Percentiles rank a stretch among this genome's conserved stretches.
These are phyloP conservation scores for Aurelia sp. DNA, from an alignment of 30 jellyfish, hydroid and myxozoan genomes.

Conservation along the genomic window DNA sequence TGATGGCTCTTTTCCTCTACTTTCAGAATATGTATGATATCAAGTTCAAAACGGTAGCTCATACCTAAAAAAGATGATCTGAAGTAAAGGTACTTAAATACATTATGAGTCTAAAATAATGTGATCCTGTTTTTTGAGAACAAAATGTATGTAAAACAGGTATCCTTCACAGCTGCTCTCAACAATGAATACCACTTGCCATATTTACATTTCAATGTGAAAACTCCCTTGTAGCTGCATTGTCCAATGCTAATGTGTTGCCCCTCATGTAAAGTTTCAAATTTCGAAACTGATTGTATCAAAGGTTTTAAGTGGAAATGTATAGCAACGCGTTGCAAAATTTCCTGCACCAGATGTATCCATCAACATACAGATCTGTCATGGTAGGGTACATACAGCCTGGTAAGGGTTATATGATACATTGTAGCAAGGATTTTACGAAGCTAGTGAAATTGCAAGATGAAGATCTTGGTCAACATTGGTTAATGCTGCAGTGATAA, in stretches of 20 bases:
- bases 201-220: conserved; percentile 28
- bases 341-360: not conserved
- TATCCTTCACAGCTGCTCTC: conserved; percentile 46
- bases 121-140: not conserved
- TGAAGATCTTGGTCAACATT: conserved; percentile 31
- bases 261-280: conserved; percentile 30
- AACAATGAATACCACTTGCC: conserved; percentile 9
- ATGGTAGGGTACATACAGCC: conserved; percentile 21
- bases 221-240: conserved; percentile 42
- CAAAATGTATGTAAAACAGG: conserved; percentile 1
- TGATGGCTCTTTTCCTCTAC: conserved; percentile 49
- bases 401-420: conserved; percentile 8
- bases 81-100: conserved; percentile 43
- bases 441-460: conserved; percentile 26
- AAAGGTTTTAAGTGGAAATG: not conserved
- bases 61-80: conserved; percentile 21
- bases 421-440: not conserved
- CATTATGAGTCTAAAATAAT: not conserved
- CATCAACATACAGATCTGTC: not conserved
- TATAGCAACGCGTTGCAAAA: not conserved
- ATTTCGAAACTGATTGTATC: conserved; percentile 8
- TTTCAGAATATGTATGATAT: conserved; percentile 38
- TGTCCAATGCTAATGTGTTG: conserved; percentile 19
- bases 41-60: conserved; percentile 45
- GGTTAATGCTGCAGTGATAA: conserved; percentile 28